A percentile compares a stretch with the other conserved stretches of the same genome.
Evolutionary conservation across 2,113 vertebrate genomes (phyloP).

Genomic region (Balaeniceps rex): DNA sequence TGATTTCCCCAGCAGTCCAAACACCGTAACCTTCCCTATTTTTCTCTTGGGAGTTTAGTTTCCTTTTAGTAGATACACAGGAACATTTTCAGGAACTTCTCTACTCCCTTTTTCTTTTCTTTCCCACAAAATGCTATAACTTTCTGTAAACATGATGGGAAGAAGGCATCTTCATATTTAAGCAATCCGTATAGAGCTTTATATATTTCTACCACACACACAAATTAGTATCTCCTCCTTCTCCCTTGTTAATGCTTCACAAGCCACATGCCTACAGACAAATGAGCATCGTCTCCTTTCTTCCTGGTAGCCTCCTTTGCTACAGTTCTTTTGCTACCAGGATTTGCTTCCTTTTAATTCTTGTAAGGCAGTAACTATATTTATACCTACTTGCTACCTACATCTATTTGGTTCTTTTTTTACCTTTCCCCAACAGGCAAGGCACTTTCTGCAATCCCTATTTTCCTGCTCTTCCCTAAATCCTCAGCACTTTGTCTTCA

Average conservation of each 20-base stretch:
- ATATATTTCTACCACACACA: not conserved
- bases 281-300: not conserved
- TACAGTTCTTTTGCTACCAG: not conserved
- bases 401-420: not conserved
- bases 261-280: not conserved
- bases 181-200: not conserved
- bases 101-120: not conserved
- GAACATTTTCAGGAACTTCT: not conserved
- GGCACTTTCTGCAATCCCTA: not conserved
- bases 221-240: not conserved
- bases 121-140: not conserved
- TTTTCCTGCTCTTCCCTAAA: not conserved
- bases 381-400: not conserved
- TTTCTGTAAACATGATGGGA: not conserved
- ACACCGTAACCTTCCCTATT: not conserved
- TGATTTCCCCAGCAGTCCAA: not conserved
- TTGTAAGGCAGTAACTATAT: not conserved
- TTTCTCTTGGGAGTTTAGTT: not conserved
- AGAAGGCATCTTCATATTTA: not conserved
- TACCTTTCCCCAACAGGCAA: not conserved
- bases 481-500: not conserved
- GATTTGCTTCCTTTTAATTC: not conserved
- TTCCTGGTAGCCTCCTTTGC: not conserved
- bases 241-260: not conserved
- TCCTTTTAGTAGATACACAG: not conserved